phyloP scores from a whole-genome alignment of 2,888 invertebrate genomes.

The Volucella inanis region DNA sequence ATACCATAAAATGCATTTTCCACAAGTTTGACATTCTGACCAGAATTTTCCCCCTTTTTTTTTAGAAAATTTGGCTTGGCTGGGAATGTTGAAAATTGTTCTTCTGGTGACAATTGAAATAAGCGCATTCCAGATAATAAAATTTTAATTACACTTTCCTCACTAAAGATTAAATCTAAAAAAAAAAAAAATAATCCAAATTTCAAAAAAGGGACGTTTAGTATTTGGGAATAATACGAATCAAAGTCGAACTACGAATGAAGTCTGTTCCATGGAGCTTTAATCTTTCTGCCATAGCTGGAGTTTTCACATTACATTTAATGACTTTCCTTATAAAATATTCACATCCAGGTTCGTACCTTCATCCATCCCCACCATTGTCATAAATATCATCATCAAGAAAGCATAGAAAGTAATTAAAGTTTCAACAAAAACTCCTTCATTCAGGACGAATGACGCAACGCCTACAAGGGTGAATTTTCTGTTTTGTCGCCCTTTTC shows the following conservation, averaged over 20 bases:
- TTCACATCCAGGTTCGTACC: constrained; percentile 35
- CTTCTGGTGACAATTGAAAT: constrained; percentile 3
- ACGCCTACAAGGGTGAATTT: neutral
- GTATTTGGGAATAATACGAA: constrained; percentile 29
- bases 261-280: constrained; percentile 25
- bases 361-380: neutral
- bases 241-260: constrained; percentile 53
- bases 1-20: too few relatives aligned
- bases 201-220: neutral
- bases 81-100: neutral
- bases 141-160: constrained; percentile 29
- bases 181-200: neutral
- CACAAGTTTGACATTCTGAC: too few relatives aligned
- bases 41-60: too few relatives aligned
- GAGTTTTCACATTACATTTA: constrained; percentile 56
- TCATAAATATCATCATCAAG: constrained; percentile 67
- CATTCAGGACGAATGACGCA: neutral
- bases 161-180: neutral
- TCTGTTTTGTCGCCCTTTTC: constrained; percentile 13
- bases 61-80: too few relatives aligned
- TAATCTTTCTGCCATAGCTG: constrained; percentile 3
- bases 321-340: constrained; percentile 57
- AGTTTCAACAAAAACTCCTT: constrained; percentile 54
- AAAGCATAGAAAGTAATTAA: constrained; percentile 72
- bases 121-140: constrained; percentile 3